Evolutionary conservation across 92 coral and sea anemone genomes (phyloP), one percentile per base, ranked within the genome.

Genomic region (Bergia puertoricense): DNA sequence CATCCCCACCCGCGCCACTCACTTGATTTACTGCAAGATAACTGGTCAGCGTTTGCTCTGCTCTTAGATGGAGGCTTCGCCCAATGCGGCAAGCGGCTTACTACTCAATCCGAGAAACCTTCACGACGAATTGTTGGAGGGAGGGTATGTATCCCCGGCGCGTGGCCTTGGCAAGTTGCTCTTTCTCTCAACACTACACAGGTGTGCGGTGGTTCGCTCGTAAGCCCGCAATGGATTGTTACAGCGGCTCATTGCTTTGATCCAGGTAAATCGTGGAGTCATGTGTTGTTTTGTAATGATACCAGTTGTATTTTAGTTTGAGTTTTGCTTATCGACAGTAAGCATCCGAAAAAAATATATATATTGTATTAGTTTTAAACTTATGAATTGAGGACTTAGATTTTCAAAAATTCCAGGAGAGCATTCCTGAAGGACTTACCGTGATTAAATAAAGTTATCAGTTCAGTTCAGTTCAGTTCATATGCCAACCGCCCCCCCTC

Each of bases 181-280:
- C 18, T 84, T 37, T 69, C 11, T 71, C 87, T 84, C 44, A 37
- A 72, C 39, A 37, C 11, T 8, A 15, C 54, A 72, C 65, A 71
- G 77, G 78, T 23, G 2, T 84, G 87, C 37, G 87, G 87, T 30
- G 87, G 87, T 16, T 0, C 79, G 3, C 67, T 84, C 6, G 87
- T 84, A 23, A 72, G 45, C 8, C 39, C 37, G 65, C 45, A 72
- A 51, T 84, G 78, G 87, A 71, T 84, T 72, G 87, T 48, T 4
- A 71, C 87, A 38, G 87, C 79, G 51, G 87, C 87, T 48, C 87
- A 84, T 36, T 84, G 87, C 30, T 84, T 84, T 46, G 87, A 84
- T 37, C n/a, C 79, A 84, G 87, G 87, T 84, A 83, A 7, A 37
- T 15, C 11, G 78, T 45, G 9, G 10, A 9, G 39, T 23, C 22